Evolutionary conservation across 2,797 vertebrate species (phyloP), one percentile per base, ranked within the genome.

Genomic region (Potorous gilbertii): DNA sequence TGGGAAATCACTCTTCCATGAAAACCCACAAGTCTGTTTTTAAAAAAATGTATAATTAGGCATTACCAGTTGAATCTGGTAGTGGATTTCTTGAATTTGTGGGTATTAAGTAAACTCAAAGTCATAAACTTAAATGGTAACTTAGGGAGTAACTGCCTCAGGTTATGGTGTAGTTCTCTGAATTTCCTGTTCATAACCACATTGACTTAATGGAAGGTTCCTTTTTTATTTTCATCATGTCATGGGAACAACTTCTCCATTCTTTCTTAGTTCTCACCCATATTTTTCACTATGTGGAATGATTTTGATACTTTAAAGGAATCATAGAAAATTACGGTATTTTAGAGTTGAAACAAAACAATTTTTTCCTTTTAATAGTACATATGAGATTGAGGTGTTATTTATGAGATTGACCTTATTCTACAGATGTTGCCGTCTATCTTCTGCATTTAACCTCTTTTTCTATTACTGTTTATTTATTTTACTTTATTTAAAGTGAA

Each of bases 171-270:
- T 46, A 40, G 59, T 94, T 90, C 94, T 94, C 90, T 96, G 90
- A 94, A 96, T 96, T 98, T 98, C 92, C 91, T 96, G n/a, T 95
- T 97, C 87, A 95, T 96, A 94, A 54, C 96, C 57, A 94, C 91
- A 46, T 97, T 97, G 96, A 87, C 91, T 95, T 95, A 90, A 74
- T 95, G 34, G 74, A 91, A 93, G 54, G 3, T 94, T 96, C 89
- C 94, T 56, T 94, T 55, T n/a, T 4, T 34, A 0, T 3, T 5
- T 3, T 4, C 29, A 56, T 74, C 62, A 29, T 27, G 50, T 55
- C 46, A 14, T 81, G 55, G 59, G 31, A 96, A 91, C 95, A 93
- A 11, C 54, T 92, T 87, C 46, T 24, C 54, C 13, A 93, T 95
- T 90, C 8, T 91, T 89, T 92, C 28, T 92, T 46, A 34, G 90